phyloP scores from a whole-genome alignment of 1,140 invertebrate species.

The Drosophila triauraria region DNA sequence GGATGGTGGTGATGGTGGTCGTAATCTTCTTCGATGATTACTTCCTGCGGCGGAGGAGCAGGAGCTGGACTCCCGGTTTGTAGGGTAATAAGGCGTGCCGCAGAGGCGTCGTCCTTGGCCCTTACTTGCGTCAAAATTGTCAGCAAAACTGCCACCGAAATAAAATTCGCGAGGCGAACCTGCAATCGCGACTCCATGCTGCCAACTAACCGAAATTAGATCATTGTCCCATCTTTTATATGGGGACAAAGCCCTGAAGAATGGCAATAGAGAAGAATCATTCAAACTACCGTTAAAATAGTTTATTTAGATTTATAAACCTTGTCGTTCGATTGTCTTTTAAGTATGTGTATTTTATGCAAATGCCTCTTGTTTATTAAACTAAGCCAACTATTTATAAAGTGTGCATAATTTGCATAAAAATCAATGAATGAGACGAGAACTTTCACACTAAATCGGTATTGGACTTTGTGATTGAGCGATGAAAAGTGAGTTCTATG shows the following conservation, averaged over 20 bases:
- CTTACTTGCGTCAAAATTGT: neutral
- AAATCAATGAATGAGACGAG: slow-evolving; percentile 50
- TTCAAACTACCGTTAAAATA: slow-evolving; percentile 41
- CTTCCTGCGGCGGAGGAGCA: slow-evolving; percentile 26
- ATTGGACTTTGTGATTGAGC: slow-evolving; percentile 12
- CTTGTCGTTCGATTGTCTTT: slow-evolving; percentile 4
- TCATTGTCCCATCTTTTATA: slow-evolving; percentile 36
- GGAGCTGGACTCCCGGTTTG: slow-evolving; percentile 34
- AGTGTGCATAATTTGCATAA: slow-evolving; percentile 43
- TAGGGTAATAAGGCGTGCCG: slow-evolving; percentile 32
- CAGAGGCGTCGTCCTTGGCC: slow-evolving; percentile 10
- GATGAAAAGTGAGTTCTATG: slow-evolving; percentile 51
- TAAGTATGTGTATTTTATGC: slow-evolving; percentile 21
- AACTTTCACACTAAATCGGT: slow-evolving; percentile 42
- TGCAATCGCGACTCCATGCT: slow-evolving; percentile 32
- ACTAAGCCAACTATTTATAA: slow-evolving; percentile 48
- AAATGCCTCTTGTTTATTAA: slow-evolving; percentile 42
- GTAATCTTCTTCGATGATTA: slow-evolving; percentile 35
- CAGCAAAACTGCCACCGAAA: neutral
- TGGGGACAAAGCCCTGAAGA: slow-evolving; percentile 2
- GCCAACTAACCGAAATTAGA: slow-evolving; percentile 43
- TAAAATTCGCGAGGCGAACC: slow-evolving; percentile 14
- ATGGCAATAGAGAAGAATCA: slow-evolving; percentile 15
- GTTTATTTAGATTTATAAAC: slow-evolving; percentile 42
- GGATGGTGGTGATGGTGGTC: slow-evolving; percentile 21